Evolutionary conservation across 2,888 invertebrate species (phyloP).

Genomic region (Plebejus anna): DNA sequence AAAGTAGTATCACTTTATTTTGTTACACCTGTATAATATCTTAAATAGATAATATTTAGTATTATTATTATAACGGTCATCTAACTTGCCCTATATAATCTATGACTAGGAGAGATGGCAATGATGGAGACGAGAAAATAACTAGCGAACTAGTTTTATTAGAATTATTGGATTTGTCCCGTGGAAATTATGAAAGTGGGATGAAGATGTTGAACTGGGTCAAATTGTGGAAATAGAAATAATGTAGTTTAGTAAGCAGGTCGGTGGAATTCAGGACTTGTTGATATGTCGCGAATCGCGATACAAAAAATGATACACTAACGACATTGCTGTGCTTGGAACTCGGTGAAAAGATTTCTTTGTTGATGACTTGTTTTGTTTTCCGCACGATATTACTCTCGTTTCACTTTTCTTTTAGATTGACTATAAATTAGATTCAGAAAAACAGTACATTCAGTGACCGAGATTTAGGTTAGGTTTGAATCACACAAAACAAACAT

Average conservation of each 20-base stretch:
- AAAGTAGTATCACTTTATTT: too few relatives aligned
- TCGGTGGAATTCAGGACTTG: background rate
- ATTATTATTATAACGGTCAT: background rate
- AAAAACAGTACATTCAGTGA: too few relatives aligned
- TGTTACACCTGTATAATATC: too few relatives aligned
- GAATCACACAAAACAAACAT: too few relatives aligned
- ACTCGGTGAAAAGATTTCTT: background rate
- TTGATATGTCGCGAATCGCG: background rate
- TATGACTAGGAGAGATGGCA: background rate
- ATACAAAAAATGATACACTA: too few relatives aligned
- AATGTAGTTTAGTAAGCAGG: constrained; percentile 12
- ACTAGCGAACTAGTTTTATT: background rate
- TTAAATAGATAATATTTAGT: too few relatives aligned
- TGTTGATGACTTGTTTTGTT: too few relatives aligned
- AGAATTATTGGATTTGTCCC: constrained; percentile 2
- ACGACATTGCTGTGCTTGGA: background rate
- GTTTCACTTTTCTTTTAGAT: too few relatives aligned
- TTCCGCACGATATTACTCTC: too few relatives aligned
- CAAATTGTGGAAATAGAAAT: background rate
- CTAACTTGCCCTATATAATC: background rate
- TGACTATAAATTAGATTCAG: too few relatives aligned
- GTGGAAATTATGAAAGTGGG: background rate
- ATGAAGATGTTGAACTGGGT: background rate
- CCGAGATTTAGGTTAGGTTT: too few relatives aligned
- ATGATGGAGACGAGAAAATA: background rate